Percentiles rank a stretch among this genome's conserved stretches.
phyloP scores from a whole-genome alignment of 2,113 vertebrate species.

The Cavia aperea region DNA sequence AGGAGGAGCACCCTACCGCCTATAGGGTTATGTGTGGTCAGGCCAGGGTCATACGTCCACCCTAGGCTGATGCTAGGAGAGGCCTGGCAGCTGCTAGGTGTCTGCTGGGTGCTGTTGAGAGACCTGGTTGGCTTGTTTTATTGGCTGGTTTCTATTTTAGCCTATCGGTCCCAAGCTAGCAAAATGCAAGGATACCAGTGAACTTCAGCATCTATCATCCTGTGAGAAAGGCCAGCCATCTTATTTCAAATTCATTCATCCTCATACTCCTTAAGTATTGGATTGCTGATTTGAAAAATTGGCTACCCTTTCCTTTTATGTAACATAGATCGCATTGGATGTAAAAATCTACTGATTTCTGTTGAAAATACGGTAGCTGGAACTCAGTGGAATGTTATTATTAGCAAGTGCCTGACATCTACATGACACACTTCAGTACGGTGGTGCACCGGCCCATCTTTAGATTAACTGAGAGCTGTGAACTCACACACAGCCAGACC shows the following conservation, averaged over 20 bases:
- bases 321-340: background rate
- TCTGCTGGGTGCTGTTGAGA: background rate
- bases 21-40: background rate
- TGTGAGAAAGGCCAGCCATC: no score
- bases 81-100: background rate
- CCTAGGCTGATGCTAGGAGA: no score
- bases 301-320: background rate
- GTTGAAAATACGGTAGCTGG: background rate
- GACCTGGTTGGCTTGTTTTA: background rate
- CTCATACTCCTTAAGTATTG: no score
- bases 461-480: background rate
- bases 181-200: no score
- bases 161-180: background rate
- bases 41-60: no score
- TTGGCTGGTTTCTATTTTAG: background rate
- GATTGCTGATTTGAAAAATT: background rate
- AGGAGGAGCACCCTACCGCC: no score
- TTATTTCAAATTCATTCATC: background rate
- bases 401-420: background rate
- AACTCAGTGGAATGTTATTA: background rate
- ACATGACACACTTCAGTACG: rapidly evolving
- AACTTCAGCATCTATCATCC: background rate
- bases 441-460: background rate
- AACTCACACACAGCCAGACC: background rate
- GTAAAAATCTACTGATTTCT: background rate